These are phyloP conservation scores for Typhlichthys eigenmanni DNA, from an alignment of 2,797 vertebrate species.

Conservation along the genomic window DNA sequence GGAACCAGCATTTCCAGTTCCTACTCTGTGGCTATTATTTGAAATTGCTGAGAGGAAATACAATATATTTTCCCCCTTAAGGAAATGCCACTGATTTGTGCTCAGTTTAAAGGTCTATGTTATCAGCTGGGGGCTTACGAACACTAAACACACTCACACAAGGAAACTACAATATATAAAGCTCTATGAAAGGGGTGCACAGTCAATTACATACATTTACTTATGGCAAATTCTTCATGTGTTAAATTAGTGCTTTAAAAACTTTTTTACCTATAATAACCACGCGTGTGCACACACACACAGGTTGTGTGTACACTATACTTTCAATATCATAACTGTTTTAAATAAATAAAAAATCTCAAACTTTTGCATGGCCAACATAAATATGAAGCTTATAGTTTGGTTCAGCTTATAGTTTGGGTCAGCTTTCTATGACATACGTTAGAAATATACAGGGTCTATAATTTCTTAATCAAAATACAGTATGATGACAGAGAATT, in stretches of 20 bases:
- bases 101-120: slow-evolving; percentile 19
- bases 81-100: slow-evolving; percentile 61
- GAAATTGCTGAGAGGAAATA: slow-evolving; percentile 62
- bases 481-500: slow-evolving; percentile 34
- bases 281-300: no score
- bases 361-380: no score
- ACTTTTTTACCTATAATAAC: no score
- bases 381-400: no score
- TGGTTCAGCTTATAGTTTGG: no score
- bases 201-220: not conserved
- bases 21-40: slow-evolving; percentile 63
- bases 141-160: not conserved
- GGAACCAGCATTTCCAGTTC: slow-evolving; percentile 73
- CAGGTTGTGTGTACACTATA: no score
- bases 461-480: slow-evolving; percentile 41
- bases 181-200: no score
- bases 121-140: slow-evolving; percentile 10
- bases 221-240: not conserved
- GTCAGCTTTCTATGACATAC: not conserved
- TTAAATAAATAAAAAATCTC: no score
- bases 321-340: no score
- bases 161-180: no score
- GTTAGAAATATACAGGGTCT: slow-evolving; percentile 31
- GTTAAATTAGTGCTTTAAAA: no score
- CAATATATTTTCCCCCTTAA: slow-evolving; percentile 59